Percentiles rank a stretch among this genome's conserved stretches.
Evolutionary conservation across 2,888 invertebrate genomes (phyloP).

Genomic region (Emesis furor): DNA sequence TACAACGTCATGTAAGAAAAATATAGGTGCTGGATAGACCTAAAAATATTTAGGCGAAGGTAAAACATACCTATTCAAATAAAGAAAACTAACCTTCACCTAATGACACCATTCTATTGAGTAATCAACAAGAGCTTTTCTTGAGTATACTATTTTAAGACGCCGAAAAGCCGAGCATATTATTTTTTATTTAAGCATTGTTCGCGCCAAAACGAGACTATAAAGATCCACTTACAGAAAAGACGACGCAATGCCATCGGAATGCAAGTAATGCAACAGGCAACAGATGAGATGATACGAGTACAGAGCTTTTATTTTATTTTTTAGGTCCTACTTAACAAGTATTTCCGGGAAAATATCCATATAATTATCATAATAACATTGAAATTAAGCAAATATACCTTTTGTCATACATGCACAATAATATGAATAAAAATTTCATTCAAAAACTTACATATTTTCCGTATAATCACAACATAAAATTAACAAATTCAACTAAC

Average conservation of each 20-base stretch:
- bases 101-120: constrained; percentile 86
- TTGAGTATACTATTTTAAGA: constrained; percentile 84
- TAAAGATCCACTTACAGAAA: constrained; percentile 80
- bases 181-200: constrained; percentile 65
- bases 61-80: constrained; percentile 83
- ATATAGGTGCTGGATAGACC: not conserved
- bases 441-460: constrained; percentile 87
- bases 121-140: constrained; percentile 78
- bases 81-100: constrained; percentile 87
- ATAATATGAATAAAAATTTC: constrained; percentile 79
- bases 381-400: constrained; percentile 33
- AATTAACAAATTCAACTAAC: constrained; percentile 86
- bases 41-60: constrained; percentile 85
- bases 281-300: constrained; percentile 87
- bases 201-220: constrained; percentile 81
- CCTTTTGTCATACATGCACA: constrained; percentile 54
- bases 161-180: constrained; percentile 77
- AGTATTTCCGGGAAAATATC: constrained; percentile 84
- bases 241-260: constrained; percentile 86
- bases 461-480: constrained; percentile 86
- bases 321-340: constrained; percentile 82
- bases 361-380: constrained; percentile 52
- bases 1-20: too few relatives aligned
- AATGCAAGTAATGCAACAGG: constrained; percentile 82
- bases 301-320: constrained; percentile 86